Base-by-base conservation (phyloP, 2,797 vertebrate species). In the Poecilia wingei region DNA sequence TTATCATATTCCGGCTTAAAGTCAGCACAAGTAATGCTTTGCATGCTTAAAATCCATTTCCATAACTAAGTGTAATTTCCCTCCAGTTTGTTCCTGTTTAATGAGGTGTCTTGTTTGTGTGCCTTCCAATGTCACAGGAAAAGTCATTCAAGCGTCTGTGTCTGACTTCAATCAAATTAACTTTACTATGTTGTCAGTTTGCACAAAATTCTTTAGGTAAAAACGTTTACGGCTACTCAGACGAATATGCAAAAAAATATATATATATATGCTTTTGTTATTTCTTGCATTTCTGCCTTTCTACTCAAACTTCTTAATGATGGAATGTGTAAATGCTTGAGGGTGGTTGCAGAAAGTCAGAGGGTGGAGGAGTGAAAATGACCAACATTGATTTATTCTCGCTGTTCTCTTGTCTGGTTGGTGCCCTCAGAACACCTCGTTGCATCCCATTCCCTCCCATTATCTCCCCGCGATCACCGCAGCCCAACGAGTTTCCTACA, bases 61-160 rank as follows among this genome's bases (percentile, higher is more conserved):
- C 98, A 98, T 98, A 98, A 98, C 97, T 98, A 99, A 99, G 97
- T 98, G 97, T 96, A 97, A 98, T 98, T 98, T 97, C 97, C 97
- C 96, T 96, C 97, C 96, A 98, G 97, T 99, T 98, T 99, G 97
- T 97, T 97, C 97, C 97, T 98, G 98, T 98, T 98, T 98, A 99
- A 98, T 99, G 98, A 98, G 97, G 97, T 99, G 97, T 98, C 96
- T 97, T 98, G 98, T 99, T 99, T 99, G 97, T 97, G 96, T 97
- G 97, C 97, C 96, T 98, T 97, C 97, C 97, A 98, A 97, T 98
- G 97, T 98, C 97, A 97, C 96, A 96, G 97, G 96, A 97, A 91
- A 97, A 98, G 95, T 95, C 97, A 96, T 93, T 96, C 96, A 97
- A 96, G 97, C 97, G 95, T 95, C 96, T 64, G 95, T 95, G 97